Base-by-base conservation (phyloP, 2,113 vertebrate genomes). In the Morphnarchus princeps region DNA sequence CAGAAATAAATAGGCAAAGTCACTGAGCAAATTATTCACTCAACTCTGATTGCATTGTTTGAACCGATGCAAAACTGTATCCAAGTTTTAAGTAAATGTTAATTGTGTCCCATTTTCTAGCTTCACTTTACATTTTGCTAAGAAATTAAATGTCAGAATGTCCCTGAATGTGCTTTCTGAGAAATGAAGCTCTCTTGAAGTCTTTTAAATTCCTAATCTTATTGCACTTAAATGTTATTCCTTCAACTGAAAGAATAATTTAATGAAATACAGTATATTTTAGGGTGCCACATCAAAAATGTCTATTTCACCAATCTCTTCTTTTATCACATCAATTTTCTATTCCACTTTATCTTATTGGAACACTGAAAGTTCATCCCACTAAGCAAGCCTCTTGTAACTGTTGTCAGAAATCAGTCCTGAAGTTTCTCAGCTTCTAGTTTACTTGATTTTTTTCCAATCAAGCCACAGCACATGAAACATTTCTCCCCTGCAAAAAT, bases 121-220 rank as follows among this genome's bases (percentile, higher is more conserved):
- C 74, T 72, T 77, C 2, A 0, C 54, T 95, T 87, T 73, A 34
- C 24, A 20, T 80, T 79, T 55, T 45, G 70, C 87, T 92, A 32
- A 63, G 94, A 93, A 97, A 96, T 96, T 77, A 94, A 79, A 96
- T 96, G 96, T 88, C 96, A 95, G 71, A 84, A 22, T 52, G 84
- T 81, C 89, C 82, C 91, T 55, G 89, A 50, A 91, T 55, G 78
- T 67, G 76, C 72, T 80, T 61, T 38, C 62, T 66, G 87, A 95
- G 94, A 95, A 91, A 87, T 36, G 82, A 95, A 94, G 38, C 78
- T 90, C 79, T 94, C 93, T 90, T 52, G 87, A 91, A 93, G 93
- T 73, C 87, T 82, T 90, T 93, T 52, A 76, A 95, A 88, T 86
- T 70, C 74, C 78, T 96, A 50, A 95, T 90, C 91, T 83, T 82